Conservation (phyloP, 2,113 vertebrate species). For the Oryzias woworae region DNA sequence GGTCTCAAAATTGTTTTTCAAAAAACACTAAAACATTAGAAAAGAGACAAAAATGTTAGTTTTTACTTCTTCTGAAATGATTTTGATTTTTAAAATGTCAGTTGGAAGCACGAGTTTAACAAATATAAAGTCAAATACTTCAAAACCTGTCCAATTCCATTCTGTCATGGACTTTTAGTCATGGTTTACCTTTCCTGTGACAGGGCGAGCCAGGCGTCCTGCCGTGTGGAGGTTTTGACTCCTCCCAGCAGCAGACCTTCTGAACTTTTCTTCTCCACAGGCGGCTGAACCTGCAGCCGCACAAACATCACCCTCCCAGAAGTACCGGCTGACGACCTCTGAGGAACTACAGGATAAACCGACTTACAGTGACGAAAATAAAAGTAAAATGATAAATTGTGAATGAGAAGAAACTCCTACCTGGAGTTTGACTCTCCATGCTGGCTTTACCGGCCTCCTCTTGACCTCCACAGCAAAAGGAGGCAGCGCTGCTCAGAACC, state of each 20-base stretch:
- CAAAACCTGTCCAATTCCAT: not conserved
- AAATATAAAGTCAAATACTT: not conserved
- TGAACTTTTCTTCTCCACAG: slow-evolving; percentile 54
- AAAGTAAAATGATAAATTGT: not conserved
- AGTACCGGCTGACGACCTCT: slow-evolving; percentile 20
- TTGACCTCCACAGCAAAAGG: slow-evolving; percentile 73
- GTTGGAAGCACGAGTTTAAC: too few species aligned
- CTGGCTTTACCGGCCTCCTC: slow-evolving; percentile 24
- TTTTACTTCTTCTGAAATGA: too few species aligned
- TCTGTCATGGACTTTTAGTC: not conserved
- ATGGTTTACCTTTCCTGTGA: slow-evolving; percentile 74
- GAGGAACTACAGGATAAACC: slow-evolving; percentile 36
- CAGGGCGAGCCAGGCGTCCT: slow-evolving; percentile 77
- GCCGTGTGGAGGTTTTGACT: slow-evolving; percentile 32
- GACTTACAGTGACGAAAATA: not conserved
- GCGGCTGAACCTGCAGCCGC: slow-evolving; percentile 70
- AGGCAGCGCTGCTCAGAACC: slow-evolving; percentile 67
- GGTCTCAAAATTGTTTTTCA: too few species aligned
- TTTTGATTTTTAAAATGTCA: too few species aligned
- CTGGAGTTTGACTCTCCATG: slow-evolving; percentile 36
- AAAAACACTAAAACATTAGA: too few species aligned
- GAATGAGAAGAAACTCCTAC: slow-evolving; percentile 19
- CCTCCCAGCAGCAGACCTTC: slow-evolving; percentile 49
- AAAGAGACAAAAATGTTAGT: too few species aligned
- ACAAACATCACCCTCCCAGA: slow-evolving; percentile 74